phyloP scores from a whole-genome alignment of 2,797 vertebrate genomes.

The Pogoniulus pusillus region DNA sequence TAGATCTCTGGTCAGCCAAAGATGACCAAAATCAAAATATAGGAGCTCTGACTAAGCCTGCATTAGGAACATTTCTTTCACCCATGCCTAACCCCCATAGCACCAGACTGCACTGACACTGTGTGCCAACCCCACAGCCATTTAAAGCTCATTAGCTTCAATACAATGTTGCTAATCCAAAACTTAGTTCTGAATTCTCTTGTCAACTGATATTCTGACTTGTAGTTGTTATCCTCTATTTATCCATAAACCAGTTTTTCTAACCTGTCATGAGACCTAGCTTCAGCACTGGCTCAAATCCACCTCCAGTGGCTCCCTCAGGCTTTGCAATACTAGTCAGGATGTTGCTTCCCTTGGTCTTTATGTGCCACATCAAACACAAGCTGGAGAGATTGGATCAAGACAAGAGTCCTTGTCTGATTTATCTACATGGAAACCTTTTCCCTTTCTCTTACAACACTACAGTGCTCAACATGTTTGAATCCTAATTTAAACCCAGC shows the following conservation, averaged over 20 bases:
- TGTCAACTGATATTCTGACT: not conserved
- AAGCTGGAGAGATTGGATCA: not conserved
- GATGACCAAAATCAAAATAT: not conserved
- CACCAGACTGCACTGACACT: not conserved
- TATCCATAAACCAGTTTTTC: not conserved
- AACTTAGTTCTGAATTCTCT: not conserved
- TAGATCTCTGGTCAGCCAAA: not conserved
- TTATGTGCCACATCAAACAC: not conserved
- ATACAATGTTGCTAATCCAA: not conserved
- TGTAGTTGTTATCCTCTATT: not conserved
- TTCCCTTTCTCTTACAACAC: not conserved
- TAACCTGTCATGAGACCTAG: not conserved
- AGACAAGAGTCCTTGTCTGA: not conserved
- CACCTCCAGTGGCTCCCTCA: not conserved
- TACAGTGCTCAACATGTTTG: not conserved
- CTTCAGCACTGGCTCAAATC: not conserved
- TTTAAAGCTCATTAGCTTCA: not conserved
- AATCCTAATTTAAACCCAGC: not conserved
- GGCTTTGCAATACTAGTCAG: not conserved
- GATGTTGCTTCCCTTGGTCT: not conserved
- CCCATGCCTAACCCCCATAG: not conserved
- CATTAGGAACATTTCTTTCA: not conserved
- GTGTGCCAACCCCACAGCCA: not conserved
- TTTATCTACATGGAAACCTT: not conserved
- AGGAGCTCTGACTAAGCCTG: constrained; percentile 12